Percentiles rank a stretch among this genome's conserved stretches.
phyloP scores from a whole-genome alignment of 2,797 vertebrate genomes.

The Sus cebifrons region DNA sequence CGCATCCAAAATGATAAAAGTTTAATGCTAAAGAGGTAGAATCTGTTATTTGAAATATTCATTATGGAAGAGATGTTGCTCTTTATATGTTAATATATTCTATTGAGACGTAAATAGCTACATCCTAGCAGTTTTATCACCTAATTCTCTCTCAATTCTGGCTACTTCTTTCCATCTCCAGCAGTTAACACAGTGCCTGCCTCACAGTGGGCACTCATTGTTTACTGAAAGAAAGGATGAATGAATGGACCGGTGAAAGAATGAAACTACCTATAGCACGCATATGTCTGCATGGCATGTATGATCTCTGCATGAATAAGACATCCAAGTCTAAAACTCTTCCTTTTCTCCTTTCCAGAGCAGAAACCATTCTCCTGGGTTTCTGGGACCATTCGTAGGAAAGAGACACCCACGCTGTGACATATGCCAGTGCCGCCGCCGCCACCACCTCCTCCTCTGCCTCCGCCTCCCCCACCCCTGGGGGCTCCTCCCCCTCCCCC shows the following conservation, averaged over 20 bases:
- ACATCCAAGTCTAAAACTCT: slow-evolving; percentile 1
- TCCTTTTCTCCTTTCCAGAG: slow-evolving; percentile 84
- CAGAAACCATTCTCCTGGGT: slow-evolving; percentile 68
- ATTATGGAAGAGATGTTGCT: not conserved
- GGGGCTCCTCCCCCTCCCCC: slow-evolving; percentile 88
- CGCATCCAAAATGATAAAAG: not conserved
- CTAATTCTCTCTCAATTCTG: slow-evolving; percentile 7
- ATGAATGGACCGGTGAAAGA: not conserved
- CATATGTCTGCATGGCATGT: rapidly evolving
- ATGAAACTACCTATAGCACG: not conserved
- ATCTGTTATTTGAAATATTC: slow-evolving; percentile 21
- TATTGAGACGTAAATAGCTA: not conserved
- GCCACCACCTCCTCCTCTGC: slow-evolving; percentile 82
- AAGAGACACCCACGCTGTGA: slow-evolving; percentile 77
- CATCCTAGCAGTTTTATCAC: not conserved
- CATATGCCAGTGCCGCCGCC: slow-evolving; percentile 90
- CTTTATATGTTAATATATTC: not conserved
- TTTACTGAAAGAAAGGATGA: not conserved
- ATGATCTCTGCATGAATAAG: not conserved
- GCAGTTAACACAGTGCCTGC: not conserved
- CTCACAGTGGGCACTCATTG: not conserved
- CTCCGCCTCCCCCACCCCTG: slow-evolving; percentile 83
- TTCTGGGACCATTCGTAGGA: slow-evolving; percentile 73
- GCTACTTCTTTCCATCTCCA: not conserved
- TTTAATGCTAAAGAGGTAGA: not conserved